A percentile compares a stretch with the other conserved stretches of the same genome.
phyloP scores from a whole-genome alignment of 2,113 vertebrate species.

The Ictidomys tridecemlineatus region DNA sequence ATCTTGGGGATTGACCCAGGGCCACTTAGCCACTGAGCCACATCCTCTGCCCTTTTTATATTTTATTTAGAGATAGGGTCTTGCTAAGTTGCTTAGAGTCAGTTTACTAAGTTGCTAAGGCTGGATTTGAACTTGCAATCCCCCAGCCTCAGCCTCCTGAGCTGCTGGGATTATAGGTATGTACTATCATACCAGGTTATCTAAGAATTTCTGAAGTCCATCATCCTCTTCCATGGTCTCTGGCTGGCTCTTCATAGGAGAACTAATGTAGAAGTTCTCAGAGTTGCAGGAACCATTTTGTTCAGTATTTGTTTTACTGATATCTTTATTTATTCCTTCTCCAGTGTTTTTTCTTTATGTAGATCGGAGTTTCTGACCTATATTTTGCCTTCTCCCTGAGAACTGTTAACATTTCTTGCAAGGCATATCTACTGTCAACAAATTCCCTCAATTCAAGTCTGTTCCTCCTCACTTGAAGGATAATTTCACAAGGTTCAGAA shows the following conservation, averaged over 20 bases:
- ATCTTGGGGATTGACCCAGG: no score
- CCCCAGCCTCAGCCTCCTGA: no score
- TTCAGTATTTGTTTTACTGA: not conserved
- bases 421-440: not conserved
- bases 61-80: no score
- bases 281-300: conserved; percentile 33
- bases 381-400: not conserved
- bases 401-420: not conserved
- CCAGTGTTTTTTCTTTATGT: not conserved
- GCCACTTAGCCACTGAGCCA: no score
- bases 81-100: no score
- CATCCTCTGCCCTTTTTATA: no score
- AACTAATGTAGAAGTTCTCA: not conserved
- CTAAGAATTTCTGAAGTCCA: conserved; percentile 82
- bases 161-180: no score
- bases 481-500: not conserved
- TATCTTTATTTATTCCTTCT: conserved; percentile 79
- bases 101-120: no score
- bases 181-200: not conserved
- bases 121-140: no score
- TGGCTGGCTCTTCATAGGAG: conserved; percentile 10
- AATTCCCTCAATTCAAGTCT: not conserved
- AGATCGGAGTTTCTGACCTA: not conserved
- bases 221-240: not conserved
- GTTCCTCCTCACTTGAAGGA: not conserved